Percentiles rank a stretch among this genome's conserved stretches.
Evolutionary conservation across 2,797 vertebrate genomes (phyloP).

Genomic region (Hoplostethus mediterraneus): DNA sequence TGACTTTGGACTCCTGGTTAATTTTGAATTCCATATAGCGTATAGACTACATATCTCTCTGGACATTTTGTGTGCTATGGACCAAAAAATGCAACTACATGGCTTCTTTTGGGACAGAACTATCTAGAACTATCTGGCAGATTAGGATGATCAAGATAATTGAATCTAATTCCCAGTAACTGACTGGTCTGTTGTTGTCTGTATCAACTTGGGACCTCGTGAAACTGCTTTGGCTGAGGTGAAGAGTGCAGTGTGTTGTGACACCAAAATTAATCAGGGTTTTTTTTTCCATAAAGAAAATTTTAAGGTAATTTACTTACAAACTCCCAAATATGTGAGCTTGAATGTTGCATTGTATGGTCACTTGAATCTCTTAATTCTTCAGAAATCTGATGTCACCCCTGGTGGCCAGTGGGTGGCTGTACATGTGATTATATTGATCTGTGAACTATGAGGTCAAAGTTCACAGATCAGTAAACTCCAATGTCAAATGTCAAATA

Average conservation of each 20-base stretch:
- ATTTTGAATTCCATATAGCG: background rate
- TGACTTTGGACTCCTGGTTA: background rate
- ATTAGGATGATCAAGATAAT: constrained; percentile 2
- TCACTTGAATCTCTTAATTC: background rate
- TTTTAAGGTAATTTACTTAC: background rate
- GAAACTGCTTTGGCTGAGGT: background rate
- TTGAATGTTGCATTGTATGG: background rate
- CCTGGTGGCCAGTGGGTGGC: constrained; percentile 1
- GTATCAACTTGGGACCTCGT: background rate
- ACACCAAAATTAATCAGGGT: background rate
- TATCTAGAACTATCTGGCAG: constrained; percentile 6
- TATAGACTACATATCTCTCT: background rate
- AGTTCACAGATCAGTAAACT: too few species aligned
- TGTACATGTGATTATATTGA: background rate
- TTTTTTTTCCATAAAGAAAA: background rate
- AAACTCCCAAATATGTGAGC: background rate
- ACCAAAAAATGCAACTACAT: background rate
- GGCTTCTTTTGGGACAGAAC: too few species aligned
- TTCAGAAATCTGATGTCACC: background rate
- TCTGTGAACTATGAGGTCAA: background rate
- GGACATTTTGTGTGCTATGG: background rate
- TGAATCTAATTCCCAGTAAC: too few species aligned
- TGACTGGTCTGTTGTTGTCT: background rate
- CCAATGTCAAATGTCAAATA: too few species aligned
- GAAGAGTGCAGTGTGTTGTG: background rate